phyloP scores from a whole-genome alignment of 2,888 invertebrate genomes.

The Stramonita haemastoma region DNA sequence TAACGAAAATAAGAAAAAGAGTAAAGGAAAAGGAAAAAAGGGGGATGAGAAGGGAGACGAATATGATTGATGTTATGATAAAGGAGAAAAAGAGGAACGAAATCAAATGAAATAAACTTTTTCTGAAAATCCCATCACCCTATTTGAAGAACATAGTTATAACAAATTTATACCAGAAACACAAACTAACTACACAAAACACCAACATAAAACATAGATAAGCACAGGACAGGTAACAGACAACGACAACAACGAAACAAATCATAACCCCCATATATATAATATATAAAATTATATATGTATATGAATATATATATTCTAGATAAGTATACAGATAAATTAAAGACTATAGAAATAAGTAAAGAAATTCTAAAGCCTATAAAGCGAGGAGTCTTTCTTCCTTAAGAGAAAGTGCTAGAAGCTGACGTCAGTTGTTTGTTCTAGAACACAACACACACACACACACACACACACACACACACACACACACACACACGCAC shows the following conservation, averaged over 20 bases:
- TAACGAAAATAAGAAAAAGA: background rate
- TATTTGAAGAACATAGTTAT: no score
- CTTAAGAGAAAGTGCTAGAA: no score
- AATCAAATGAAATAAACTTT: background rate
- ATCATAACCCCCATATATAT: background rate
- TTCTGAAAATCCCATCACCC: no score
- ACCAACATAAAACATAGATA: no score
- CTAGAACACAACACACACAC: background rate
- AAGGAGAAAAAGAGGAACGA: background rate
- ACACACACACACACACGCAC: background rate
- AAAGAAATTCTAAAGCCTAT: no score
- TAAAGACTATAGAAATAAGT: no score
- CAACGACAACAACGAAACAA: background rate
- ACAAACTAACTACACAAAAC: background rate
- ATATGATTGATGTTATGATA: background rate
- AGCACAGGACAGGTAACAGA: background rate
- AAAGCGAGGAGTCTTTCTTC: no score
- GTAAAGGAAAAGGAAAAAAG: background rate
- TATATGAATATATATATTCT: no score
- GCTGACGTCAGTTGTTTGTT: no score
- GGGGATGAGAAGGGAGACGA: background rate
- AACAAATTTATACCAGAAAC: no score
- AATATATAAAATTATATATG: background rate
- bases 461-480: background rate
- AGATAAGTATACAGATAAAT: no score